Evolutionary conservation across 2,797 vertebrate genomes (phyloP).

Genomic region (Discoglossus pictus): DNA sequence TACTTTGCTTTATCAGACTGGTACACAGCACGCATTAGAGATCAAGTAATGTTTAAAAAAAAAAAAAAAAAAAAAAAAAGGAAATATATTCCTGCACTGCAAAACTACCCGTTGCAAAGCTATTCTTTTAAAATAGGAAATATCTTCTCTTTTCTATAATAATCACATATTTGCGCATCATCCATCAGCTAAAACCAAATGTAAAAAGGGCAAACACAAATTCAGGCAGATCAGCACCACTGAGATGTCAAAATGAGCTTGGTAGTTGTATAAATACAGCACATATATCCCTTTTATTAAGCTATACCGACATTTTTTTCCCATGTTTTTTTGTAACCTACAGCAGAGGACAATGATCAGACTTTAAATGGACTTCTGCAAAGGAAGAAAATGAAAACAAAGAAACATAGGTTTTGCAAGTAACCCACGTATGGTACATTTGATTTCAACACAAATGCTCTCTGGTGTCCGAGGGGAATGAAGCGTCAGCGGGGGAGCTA

Average conservation of each 20-base stretch:
- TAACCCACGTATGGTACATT: conserved; percentile 80
- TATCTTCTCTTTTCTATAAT: too few relatives aligned
- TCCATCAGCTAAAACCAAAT: too few relatives aligned
- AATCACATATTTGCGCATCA: too few relatives aligned
- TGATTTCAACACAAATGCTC: conserved; percentile 80
- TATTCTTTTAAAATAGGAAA: too few relatives aligned
- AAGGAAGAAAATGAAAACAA: conserved; percentile 62
- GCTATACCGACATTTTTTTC: conserved; percentile 68
- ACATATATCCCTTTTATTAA: conserved; percentile 68
- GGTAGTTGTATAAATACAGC: conserved; percentile 26
- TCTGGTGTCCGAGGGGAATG: conserved; percentile 75
- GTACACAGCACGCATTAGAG: too few relatives aligned
- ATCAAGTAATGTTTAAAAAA: too few relatives aligned
- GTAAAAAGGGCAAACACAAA: too few relatives aligned
- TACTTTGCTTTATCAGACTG: conserved; percentile 20
- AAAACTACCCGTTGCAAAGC: too few relatives aligned
- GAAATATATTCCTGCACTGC: not conserved
- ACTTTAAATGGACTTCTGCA: conserved; percentile 61
- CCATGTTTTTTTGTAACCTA: conserved; percentile 69
- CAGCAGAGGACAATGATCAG: conserved; percentile 65
- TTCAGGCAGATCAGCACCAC: conserved; percentile 65
- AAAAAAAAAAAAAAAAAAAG: not conserved
- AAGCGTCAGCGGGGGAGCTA: conserved; percentile 74
- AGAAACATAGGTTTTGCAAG: conserved; percentile 74
- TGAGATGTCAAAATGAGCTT: conserved; percentile 51